These are phyloP conservation scores for Ictidomys tridecemlineatus DNA, from an alignment of 2,113 vertebrate genomes.

Conservation along the genomic window DNA sequence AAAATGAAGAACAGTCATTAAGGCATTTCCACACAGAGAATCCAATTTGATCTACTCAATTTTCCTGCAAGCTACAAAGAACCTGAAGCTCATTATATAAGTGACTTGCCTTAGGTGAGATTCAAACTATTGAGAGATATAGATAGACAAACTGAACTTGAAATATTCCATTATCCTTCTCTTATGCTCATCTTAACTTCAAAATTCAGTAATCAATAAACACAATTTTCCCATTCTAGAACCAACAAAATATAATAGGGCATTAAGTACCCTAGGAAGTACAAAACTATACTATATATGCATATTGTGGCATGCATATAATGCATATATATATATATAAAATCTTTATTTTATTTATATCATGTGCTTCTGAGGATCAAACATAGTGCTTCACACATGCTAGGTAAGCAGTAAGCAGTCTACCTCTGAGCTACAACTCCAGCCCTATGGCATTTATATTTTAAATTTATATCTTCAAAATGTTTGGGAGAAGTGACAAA, in stretches of 20 bases:
- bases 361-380: too few relatives aligned
- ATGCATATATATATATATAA: too few relatives aligned
- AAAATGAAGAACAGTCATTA: not conserved
- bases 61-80: not conserved
- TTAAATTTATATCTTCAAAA: constrained; percentile 7
- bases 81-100: not conserved
- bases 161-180: not conserved
- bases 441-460: not conserved
- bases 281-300: not conserved
- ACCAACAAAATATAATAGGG: not conserved
- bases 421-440: too few relatives aligned
- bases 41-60: not conserved
- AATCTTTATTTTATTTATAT: too few relatives aligned
- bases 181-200: not conserved
- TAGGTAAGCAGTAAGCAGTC: too few relatives aligned
- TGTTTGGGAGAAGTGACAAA: not conserved
- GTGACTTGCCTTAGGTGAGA: not conserved
- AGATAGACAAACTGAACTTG: not conserved
- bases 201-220: not conserved
- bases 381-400: too few relatives aligned
- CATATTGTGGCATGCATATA: too few relatives aligned
- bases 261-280: not conserved
- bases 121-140: not conserved
- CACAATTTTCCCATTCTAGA: not conserved
- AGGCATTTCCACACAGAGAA: not conserved